Percentiles rank a stretch among this genome's conserved stretches.
Evolutionary conservation across 2,888 invertebrate species (phyloP).

Genomic region (Orthonychiurus folsomi): DNA sequence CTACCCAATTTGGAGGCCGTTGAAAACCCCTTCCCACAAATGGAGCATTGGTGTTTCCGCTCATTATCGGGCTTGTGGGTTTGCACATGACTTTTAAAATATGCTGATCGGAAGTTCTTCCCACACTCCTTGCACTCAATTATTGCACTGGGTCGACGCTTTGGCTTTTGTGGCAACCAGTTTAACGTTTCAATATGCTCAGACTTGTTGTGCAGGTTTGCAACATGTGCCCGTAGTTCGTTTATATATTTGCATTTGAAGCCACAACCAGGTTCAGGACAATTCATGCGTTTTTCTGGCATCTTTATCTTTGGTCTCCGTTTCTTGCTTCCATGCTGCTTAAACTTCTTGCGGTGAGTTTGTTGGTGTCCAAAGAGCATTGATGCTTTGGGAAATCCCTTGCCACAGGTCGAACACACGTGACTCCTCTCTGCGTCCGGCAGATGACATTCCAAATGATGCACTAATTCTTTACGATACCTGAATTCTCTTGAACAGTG

Average conservation of each 20-base stretch:
- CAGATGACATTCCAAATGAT: not conserved
- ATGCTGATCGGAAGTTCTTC: not conserved
- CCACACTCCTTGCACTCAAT: conserved; percentile 1
- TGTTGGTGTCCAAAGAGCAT: not conserved
- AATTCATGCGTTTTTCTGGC: no score
- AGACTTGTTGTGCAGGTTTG: no score
- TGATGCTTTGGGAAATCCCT: conserved; percentile 1
- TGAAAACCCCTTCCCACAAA: not conserved
- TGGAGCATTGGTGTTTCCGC: not conserved
- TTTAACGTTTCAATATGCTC: no score
- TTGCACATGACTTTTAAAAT: not conserved
- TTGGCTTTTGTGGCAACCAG: no score
- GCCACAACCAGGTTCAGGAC: no score
- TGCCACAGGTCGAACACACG: not conserved
- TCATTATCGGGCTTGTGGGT: conserved; percentile 1
- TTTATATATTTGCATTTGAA: no score
- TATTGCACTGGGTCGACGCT: no score
- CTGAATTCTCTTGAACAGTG: not conserved
- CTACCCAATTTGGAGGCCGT: not conserved
- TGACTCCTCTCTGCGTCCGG: not conserved
- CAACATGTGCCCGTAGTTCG: no score
- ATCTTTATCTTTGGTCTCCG: no score
- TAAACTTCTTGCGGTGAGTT: not conserved
- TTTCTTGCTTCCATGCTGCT: no score
- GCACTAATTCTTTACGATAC: not conserved